phyloP scores from a whole-genome alignment of 2,888 invertebrate genomes.

The Cataglyphis altisquamis region DNA sequence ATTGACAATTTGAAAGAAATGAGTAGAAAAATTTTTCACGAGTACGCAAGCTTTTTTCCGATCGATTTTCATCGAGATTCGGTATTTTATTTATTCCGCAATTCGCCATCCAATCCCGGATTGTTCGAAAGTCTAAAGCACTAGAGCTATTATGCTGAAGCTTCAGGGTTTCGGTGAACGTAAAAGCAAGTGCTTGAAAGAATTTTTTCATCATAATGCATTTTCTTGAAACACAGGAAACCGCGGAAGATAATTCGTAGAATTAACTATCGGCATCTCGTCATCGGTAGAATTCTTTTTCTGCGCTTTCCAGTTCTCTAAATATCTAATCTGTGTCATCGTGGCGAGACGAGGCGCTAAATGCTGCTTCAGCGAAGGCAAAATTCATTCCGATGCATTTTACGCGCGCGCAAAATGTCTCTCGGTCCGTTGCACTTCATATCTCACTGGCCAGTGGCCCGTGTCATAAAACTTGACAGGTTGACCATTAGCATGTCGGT shows the following conservation, averaged over 20 bases:
- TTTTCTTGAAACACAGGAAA: not conserved
- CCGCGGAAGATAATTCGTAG: constrained; percentile 3
- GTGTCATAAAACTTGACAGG: constrained; percentile 43
- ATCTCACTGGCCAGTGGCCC: constrained; percentile 26
- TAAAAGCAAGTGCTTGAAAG: not conserved
- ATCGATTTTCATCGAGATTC: constrained; percentile 7
- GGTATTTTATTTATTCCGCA: not conserved
- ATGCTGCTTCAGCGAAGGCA: not conserved
- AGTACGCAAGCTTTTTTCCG: not conserved
- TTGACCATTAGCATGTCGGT: constrained; percentile 41
- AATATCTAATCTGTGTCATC: constrained; percentile 17
- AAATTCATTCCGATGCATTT: constrained; percentile 7
- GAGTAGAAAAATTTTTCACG: no score
- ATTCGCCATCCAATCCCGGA: not conserved
- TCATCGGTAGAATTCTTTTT: not conserved
- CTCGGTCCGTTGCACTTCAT: constrained; percentile 41
- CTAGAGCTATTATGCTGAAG: not conserved
- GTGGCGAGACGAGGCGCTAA: not conserved
- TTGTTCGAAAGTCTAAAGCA: not conserved
- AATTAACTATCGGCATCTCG: not conserved
- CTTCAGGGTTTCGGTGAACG: not conserved
- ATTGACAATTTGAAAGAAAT: not conserved
- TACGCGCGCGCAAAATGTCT: constrained; percentile 18
- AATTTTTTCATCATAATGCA: not conserved
- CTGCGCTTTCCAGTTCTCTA: not conserved